These are phyloP conservation scores for Clarias pachynema DNA, from an alignment of 2,797 vertebrate species.

Conservation along the genomic window DNA sequence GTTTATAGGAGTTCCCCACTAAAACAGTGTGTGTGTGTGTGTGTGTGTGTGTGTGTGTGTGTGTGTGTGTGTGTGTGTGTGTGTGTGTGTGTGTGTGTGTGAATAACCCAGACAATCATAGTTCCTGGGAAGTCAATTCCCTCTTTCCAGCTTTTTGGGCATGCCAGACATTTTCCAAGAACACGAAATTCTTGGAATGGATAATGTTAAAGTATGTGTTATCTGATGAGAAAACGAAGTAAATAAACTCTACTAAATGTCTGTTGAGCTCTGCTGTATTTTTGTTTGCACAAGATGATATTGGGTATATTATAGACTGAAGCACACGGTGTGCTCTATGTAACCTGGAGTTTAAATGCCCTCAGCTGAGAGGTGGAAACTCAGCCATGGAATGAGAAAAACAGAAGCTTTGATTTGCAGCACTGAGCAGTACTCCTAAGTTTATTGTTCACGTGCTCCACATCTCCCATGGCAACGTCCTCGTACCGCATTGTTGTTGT, in stretches of 20 bases:
- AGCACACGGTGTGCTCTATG: constrained; percentile 23
- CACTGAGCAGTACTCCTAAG: not conserved
- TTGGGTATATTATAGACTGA: not conserved
- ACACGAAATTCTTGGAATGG: too few relatives aligned
- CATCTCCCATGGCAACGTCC: constrained; percentile 22
- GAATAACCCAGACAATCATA: not conserved
- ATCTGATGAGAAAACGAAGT: not conserved
- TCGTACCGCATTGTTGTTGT: constrained; percentile 19
- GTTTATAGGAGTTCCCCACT: not conserved
- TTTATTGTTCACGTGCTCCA: constrained; percentile 13
- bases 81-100: not conserved
- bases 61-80: not conserved
- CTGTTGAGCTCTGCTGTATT: not conserved
- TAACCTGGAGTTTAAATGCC: constrained; percentile 32
- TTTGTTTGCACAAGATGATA: constrained; percentile 12
- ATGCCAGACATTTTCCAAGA: not conserved
- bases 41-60: not conserved
- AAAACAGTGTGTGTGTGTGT: not conserved
- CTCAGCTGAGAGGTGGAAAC: constrained; percentile 32
- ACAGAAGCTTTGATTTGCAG: constrained; percentile 19
- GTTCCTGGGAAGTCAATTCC: not conserved
- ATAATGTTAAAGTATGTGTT: too few relatives aligned
- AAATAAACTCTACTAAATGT: constrained; percentile 1
- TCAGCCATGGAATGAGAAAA: constrained; percentile 26
- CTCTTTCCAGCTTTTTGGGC: not conserved